Percentiles rank a stretch among this genome's conserved stretches.
Evolutionary conservation across 2,888 invertebrate genomes (phyloP).

Genomic region (Andrena bicolor): DNA sequence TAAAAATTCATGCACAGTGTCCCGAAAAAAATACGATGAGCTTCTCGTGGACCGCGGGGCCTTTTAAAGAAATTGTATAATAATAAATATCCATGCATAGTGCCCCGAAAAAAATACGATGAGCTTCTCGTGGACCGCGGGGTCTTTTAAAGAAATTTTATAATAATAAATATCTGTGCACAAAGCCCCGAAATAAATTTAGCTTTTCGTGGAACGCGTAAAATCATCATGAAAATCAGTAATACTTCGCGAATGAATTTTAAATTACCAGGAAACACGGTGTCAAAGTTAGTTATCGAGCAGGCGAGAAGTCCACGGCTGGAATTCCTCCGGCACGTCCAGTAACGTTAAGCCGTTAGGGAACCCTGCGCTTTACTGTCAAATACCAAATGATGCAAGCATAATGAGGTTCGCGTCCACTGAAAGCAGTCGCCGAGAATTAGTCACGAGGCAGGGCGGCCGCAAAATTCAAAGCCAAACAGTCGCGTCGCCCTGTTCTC

Average conservation of each 20-base stretch:
- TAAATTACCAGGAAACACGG: conserved; percentile 18
- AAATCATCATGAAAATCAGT: background rate
- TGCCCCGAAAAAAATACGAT: too few relatives aligned
- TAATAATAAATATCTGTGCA: too few relatives aligned
- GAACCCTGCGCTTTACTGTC: background rate
- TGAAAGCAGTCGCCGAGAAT: conserved; percentile 16
- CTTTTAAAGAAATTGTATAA: too few relatives aligned
- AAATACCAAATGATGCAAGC: conserved; percentile 36
- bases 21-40: too few relatives aligned
- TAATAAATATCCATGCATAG: too few relatives aligned
- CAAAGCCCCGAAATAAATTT: too few relatives aligned
- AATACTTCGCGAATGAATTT: background rate
- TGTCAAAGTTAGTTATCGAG: conserved; percentile 8
- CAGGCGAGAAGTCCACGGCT: conserved; percentile 14
- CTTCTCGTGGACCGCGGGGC: too few relatives aligned
- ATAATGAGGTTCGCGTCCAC: conserved; percentile 20
- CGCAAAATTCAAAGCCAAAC: conserved; percentile 3
- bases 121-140: too few relatives aligned
- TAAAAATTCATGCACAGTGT: too few relatives aligned
- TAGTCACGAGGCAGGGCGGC: conserved; percentile 23
- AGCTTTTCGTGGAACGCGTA: too few relatives aligned
- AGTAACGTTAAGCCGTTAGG: conserved; percentile 1
- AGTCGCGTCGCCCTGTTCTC: conserved; percentile 3
- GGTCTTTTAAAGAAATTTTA: too few relatives aligned
- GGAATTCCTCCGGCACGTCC: conserved; percentile 9